A percentile compares a stretch with the other conserved stretches of the same genome.
Evolutionary conservation across 1,140 invertebrate species (phyloP).

Genomic region (Drosophila sucinea): DNA sequence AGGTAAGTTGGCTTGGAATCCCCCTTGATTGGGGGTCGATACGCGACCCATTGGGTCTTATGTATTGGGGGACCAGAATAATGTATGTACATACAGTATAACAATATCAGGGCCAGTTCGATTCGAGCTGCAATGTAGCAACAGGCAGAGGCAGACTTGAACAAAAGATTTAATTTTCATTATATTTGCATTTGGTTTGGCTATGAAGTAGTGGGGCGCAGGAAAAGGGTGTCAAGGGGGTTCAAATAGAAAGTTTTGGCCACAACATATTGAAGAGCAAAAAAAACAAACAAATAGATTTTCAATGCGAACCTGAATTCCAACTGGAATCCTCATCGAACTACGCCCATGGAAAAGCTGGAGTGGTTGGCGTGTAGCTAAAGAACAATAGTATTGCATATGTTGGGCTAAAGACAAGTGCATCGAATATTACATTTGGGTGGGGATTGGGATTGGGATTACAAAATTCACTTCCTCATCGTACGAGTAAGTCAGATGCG

Average conservation of each 20-base stretch:
- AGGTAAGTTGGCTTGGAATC: slow-evolving; percentile 43
- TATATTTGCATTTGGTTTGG: slow-evolving; percentile 36
- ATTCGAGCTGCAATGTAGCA: background rate
- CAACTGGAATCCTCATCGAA: background rate
- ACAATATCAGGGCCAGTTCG: background rate
- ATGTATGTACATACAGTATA: background rate
- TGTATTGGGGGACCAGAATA: no score
- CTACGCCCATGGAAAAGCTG: background rate
- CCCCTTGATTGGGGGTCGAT: background rate
- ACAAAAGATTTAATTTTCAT: slow-evolving; percentile 45
- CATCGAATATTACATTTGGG: slow-evolving; percentile 30
- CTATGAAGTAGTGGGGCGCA: background rate
- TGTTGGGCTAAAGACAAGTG: slow-evolving; percentile 7
- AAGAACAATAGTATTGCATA: slow-evolving; percentile 55
- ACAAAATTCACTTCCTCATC: slow-evolving; percentile 23
- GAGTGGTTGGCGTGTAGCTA: background rate
- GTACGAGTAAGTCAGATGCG: slow-evolving; percentile 26
- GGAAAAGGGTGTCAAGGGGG: slow-evolving; percentile 5
- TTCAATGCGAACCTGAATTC: no score
- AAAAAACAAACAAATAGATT: no score
- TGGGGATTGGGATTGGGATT: slow-evolving; percentile 19
- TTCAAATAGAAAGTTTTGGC: no score
- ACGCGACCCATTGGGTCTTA: no score
- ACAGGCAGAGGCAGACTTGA: background rate
- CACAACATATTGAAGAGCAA: no score